A percentile compares a stretch with the other conserved stretches of the same genome.
Conservation (phyloP, 2,888 invertebrate species). For the Enchytraeus crypticus region DNA sequence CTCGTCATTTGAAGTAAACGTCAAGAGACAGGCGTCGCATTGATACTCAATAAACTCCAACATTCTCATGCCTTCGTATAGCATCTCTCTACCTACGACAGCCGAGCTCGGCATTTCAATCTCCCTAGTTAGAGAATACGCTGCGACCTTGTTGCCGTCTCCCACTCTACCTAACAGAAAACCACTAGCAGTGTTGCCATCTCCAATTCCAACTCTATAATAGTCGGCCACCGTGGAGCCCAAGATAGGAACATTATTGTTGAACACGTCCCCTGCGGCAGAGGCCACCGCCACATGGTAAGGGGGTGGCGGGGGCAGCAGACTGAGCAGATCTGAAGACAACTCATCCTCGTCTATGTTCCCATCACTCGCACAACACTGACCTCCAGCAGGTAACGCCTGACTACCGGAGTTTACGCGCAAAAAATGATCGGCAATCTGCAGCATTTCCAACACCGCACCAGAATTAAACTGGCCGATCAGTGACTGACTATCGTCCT, state of each 20-base stretch:
- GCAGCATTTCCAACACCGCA: slow-evolving; percentile 15
- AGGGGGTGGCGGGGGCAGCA: neutral
- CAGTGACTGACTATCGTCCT: no score
- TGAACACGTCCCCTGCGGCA: neutral
- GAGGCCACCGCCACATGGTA: no score
- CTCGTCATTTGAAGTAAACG: slow-evolving; percentile 4
- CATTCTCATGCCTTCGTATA: slow-evolving; percentile 12
- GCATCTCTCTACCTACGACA: slow-evolving; percentile 5
- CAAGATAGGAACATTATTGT: neutral
- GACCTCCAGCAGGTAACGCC: neutral
- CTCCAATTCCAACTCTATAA: neutral
- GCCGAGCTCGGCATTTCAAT: neutral
- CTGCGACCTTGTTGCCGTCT: neutral
- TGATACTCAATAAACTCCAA: slow-evolving; percentile 13
- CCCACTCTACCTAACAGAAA: neutral
- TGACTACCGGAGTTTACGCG: neutral
- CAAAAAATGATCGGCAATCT: slow-evolving; percentile 15
- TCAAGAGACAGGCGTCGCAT: slow-evolving; percentile 14
- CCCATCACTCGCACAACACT: neutral
- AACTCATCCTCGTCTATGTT: neutral
- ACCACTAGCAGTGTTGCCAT: neutral
- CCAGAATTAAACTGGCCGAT: slow-evolving; percentile 2
- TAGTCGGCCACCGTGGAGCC: neutral
- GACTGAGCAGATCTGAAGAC: neutral
- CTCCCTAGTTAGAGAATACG: neutral